A percentile compares a stretch with the other conserved stretches of the same genome.
These are phyloP conservation scores for Melanchra persicariae DNA, from an alignment of 2,888 invertebrate species.

Conservation along the genomic window DNA sequence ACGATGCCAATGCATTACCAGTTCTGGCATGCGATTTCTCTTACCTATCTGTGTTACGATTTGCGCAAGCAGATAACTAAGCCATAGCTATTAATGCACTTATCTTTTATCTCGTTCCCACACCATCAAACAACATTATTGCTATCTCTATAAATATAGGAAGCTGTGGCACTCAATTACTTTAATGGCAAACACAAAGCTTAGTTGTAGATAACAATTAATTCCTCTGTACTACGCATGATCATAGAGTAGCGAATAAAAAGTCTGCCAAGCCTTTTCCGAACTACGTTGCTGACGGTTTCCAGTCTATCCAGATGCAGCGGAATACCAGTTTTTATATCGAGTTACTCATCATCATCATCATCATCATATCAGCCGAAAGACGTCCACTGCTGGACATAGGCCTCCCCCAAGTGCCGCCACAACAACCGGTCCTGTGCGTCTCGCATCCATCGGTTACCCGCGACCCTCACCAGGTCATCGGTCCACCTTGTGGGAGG, in stretches of 20 bases:
- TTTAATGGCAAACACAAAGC: slow-evolving; percentile 9
- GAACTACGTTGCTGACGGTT: neutral
- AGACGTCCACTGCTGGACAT: too few species aligned
- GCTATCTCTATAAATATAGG: slow-evolving; percentile 30
- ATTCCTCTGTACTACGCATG: slow-evolving; percentile 10
- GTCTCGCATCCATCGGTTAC: too few species aligned
- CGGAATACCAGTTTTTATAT: too few species aligned
- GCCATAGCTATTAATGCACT: neutral
- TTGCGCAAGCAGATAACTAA: slow-evolving; percentile 37
- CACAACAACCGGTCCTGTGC: too few species aligned
- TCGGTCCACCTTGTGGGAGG: too few species aligned
- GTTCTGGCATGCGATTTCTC: slow-evolving; percentile 43
- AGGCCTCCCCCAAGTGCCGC: too few species aligned
- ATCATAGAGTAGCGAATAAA: neutral
- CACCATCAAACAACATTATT: slow-evolving; percentile 19
- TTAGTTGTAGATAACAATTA: slow-evolving; percentile 22
- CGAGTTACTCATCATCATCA: too few species aligned
- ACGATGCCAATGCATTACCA: slow-evolving; percentile 20
- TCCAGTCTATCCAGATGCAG: neutral
- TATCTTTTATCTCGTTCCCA: slow-evolving; percentile 31
- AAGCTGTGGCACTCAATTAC: slow-evolving; percentile 8
- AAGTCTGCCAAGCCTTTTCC: neutral
- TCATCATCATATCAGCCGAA: too few species aligned
- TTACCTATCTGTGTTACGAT: slow-evolving; percentile 27
- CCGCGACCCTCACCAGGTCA: too few species aligned